Base-by-base conservation (phyloP, 2,888 invertebrate species). In the Sinopyrophorus schimmeli region DNA sequence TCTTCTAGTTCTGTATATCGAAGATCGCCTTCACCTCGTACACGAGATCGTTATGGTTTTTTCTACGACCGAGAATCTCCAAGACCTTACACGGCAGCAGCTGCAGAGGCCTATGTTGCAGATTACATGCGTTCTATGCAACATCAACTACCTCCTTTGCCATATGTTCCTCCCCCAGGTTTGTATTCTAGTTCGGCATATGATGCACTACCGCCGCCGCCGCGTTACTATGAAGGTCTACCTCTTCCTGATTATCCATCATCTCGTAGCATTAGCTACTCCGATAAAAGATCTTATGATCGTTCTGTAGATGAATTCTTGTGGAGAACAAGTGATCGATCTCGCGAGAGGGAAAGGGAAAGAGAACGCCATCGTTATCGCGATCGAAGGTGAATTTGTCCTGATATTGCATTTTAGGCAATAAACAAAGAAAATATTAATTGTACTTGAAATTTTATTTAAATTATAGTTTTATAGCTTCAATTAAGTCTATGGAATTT, bases 101-200 rank as follows among this genome's bases (percentile, higher is more conserved):
- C 83, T 6, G 89, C 89, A n/a, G 89, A 90, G 67, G 89, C 89
- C 1, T 90, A 89, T 71, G 88, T 90, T 16, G 90, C 89, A 7
- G 92, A 92, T 68, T 92, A 92, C 66, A 90, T 92, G 87, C 80
- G 90, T 18, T 87, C 87, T 16, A 89, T 90, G 87, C 89, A 89
- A 66, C 89, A 89, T 63, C 89, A 89, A 66, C 72, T 90, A 63
- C 89, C 92, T 32, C 92, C 92, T 23, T 75, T 92, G 68, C 90
- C 91, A 14, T 92, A 90, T 72, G 88, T 84, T 18, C 86, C 89
- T 14, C 84, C 86, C n/a, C 71, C 74, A n/a, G 70, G 71, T 30
- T 73, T 73, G 71, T 71, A 72, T 74, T 10, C 70, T 75, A 53
- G 70, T 10, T 74, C 77, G 11, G 60, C 76, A 17, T 50, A 49